Evolutionary conservation across 2,888 invertebrate genomes (phyloP).

Genomic region (Papilio gigon): DNA sequence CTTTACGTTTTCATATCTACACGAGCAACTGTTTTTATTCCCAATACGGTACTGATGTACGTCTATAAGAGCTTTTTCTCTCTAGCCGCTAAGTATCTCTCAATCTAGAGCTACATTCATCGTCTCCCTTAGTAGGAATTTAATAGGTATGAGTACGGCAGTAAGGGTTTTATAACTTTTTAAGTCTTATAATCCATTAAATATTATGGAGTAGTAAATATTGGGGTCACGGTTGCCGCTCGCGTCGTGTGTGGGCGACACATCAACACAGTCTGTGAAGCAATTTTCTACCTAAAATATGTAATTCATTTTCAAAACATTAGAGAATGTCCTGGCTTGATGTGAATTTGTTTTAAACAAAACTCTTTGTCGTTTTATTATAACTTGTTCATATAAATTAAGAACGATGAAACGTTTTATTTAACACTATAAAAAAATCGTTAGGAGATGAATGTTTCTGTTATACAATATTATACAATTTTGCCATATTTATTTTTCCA

Average conservation of each 20-base stretch:
- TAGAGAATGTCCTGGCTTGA: background rate
- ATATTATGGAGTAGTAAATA: constrained; percentile 19
- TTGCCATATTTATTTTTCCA: too few species aligned
- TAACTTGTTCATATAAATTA: too few species aligned
- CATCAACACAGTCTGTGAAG: constrained; percentile 19
- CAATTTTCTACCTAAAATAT: constrained; percentile 6
- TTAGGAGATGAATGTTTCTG: too few species aligned
- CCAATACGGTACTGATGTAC: too few species aligned
- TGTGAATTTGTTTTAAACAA: background rate
- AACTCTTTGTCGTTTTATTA: background rate
- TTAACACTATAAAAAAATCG: too few species aligned
- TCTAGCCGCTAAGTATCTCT: too few species aligned
- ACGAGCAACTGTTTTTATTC: too few species aligned
- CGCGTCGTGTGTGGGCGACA: constrained; percentile 26
- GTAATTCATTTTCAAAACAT: background rate
- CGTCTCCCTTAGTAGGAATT: background rate
- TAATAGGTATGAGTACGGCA: background rate
- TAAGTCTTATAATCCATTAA: constrained; percentile 23
- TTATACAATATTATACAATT: too few species aligned
- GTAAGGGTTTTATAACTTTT: background rate
- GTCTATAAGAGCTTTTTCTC: too few species aligned
- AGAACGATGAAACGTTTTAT: too few species aligned
- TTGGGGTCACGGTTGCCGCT: constrained; percentile 35
- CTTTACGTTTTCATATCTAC: background rate
- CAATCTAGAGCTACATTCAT: background rate